These are phyloP conservation scores for Columba janthina DNA, from an alignment of 2,113 vertebrate species.

Conservation along the genomic window DNA sequence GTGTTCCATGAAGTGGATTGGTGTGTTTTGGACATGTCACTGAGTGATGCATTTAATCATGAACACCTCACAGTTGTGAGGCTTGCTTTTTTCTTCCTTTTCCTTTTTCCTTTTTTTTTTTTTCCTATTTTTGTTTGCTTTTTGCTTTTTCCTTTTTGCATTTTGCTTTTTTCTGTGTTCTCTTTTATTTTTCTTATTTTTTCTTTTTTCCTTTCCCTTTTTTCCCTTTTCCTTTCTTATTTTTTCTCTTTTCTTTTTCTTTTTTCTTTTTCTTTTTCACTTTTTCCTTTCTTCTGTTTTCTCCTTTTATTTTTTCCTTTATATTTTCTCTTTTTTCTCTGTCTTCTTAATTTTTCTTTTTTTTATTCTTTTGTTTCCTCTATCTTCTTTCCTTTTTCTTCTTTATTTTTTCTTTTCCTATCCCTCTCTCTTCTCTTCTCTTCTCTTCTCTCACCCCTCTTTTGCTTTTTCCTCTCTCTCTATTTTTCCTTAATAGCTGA, in stretches of 20 bases:
- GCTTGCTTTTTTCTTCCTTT: neutral
- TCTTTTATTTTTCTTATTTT: fast-evolving
- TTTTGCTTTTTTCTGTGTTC: no score
- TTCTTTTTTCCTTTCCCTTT: neutral
- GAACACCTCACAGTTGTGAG: conserved; percentile 14
- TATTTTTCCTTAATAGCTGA: neutral
- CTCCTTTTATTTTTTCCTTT: no score
- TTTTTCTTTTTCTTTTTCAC: no score
- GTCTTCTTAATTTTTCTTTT: neutral
- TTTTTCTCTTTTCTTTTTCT: no score
- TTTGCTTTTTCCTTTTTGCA: no score
- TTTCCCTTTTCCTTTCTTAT: neutral
- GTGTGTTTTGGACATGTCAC: conserved; percentile 15
- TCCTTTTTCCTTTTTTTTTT: fast-evolving
- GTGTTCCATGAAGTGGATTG: conserved; percentile 20
- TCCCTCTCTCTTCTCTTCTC: neutral
- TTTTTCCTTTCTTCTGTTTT: no score
- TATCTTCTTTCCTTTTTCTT: neutral
- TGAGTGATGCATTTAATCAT: conserved; percentile 67
- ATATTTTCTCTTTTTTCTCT: no score
- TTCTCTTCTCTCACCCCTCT: neutral
- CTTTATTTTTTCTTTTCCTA: neutral
- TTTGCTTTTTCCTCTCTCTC: neutral
- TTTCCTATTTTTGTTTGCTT: fast-evolving
- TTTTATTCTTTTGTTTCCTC: no score